Evolutionary conservation across 2,113 vertebrate genomes (phyloP), one percentile per base, ranked within the genome.

Genomic region (Corapipo altera): DNA sequence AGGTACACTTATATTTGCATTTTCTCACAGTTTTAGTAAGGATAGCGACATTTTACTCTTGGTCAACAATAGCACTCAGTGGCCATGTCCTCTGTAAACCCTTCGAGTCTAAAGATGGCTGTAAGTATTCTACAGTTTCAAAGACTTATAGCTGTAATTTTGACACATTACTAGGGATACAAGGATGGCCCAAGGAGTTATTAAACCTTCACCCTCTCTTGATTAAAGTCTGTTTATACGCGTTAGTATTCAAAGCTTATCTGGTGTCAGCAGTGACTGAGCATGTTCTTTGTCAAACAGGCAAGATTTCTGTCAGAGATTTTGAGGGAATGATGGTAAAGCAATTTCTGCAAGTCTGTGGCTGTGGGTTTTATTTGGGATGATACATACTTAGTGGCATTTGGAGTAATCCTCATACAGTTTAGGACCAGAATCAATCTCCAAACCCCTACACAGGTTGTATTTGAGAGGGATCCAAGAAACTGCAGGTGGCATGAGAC

Each of bases 371-470:
- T 69, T 88, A 14, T 65, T 86, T 73, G 59, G 37, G 32, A 9
- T 54, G n/a, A 32, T 22, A 35, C 48, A 55, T 51, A 21, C 6
- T n/a, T 70, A 32, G 26, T 28, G 46, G 27, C 1, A 1, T 84
- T 30, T 77, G 37, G 7, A 49, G 32, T 62, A 54, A 23, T 83
- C 12, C 32, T 72, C 0, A 0, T 12, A 27, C 22, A 37, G 13
- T 49, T 72, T 65, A 75, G 71, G 49, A 46, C 16, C 37, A 75
- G 24, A 75, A 70, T 48, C 0, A 0, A 12, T 51, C 75, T 90
- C 61, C 75, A 76, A 12, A 28, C 9, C 7, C 13, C 14, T 73
- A 2, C 0, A 0, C 5, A 46, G 28, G 14, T 2, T 72, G 2
- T 58, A 15, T 82, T 49, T 88, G 58, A 76, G 46, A 72, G 17